phyloP scores from a whole-genome alignment of 2,888 invertebrate genomes.

The Conistra vaccinii region DNA sequence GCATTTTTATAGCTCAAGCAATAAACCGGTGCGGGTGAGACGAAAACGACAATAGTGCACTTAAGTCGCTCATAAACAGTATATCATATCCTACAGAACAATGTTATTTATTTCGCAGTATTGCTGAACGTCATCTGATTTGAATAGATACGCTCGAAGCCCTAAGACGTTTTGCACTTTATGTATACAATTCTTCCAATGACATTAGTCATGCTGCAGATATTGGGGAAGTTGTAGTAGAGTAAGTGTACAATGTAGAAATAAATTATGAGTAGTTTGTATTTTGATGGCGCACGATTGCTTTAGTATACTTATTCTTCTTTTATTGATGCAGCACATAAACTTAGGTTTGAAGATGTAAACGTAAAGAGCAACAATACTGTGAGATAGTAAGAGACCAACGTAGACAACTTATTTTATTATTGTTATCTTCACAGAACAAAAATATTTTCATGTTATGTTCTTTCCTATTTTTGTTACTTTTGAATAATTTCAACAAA shows the following conservation, averaged over 20 bases:
- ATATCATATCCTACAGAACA: conserved; percentile 83
- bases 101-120: conserved; percentile 80
- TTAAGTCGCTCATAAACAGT: conserved; percentile 87
- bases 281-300: conserved; percentile 13
- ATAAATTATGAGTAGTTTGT: conserved; percentile 14
- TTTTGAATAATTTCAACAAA: conserved; percentile 26
- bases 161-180: conserved; percentile 36
- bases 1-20: conserved; percentile 86
- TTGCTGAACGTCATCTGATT: conserved; percentile 64
- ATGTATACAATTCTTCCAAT: conserved; percentile 54
- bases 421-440: neutral
- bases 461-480: neutral
- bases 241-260: conserved; percentile 22
- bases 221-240: conserved; percentile 41
- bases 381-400: neutral
- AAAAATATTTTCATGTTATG: neutral
- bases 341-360: conserved; percentile 13
- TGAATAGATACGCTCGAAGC: conserved; percentile 61
- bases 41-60: conserved; percentile 85
- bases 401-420: conserved; percentile 1
- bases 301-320: conserved; percentile 5
- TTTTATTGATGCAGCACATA: conserved; percentile 26
- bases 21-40: conserved; percentile 79
- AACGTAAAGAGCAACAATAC: conserved; percentile 6
- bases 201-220: conserved; percentile 55